Evolutionary conservation across 2,797 vertebrate genomes (phyloP).

Genomic region (Lerista edwardsae): DNA sequence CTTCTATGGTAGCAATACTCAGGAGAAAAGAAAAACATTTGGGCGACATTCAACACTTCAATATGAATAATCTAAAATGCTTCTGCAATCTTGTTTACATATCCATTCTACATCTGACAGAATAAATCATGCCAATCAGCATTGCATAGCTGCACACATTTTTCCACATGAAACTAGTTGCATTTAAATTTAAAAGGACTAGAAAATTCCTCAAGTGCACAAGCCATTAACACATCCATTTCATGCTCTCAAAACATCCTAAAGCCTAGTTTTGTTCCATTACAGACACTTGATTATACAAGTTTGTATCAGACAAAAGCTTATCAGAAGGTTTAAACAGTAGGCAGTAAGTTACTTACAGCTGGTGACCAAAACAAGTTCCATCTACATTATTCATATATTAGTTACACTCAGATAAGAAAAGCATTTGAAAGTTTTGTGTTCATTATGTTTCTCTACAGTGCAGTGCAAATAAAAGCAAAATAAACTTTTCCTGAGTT

Average conservation of each 20-base stretch:
- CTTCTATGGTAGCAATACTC: slow-evolving; percentile 63
- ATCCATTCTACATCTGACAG: slow-evolving; percentile 71
- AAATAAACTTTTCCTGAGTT: slow-evolving; percentile 77
- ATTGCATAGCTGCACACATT: slow-evolving; percentile 62
- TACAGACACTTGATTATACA: slow-evolving; percentile 64
- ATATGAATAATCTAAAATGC: slow-evolving; percentile 60
- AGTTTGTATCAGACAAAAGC: slow-evolving; percentile 66
- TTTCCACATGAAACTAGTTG: slow-evolving; percentile 65
- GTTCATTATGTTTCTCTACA: slow-evolving; percentile 56
- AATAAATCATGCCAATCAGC: slow-evolving; percentile 73
- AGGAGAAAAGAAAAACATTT: slow-evolving; percentile 54
- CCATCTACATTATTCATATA: slow-evolving; percentile 62
- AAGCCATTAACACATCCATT: slow-evolving; percentile 71
- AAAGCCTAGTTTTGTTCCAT: slow-evolving; percentile 65
- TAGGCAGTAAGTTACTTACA: slow-evolving; percentile 73
- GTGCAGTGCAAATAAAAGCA: slow-evolving; percentile 77
- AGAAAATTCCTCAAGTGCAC: slow-evolving; percentile 69
- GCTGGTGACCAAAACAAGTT: slow-evolving; percentile 66
- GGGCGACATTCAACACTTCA: slow-evolving; percentile 66
- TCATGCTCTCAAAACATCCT: slow-evolving; percentile 78
- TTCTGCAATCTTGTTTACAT: slow-evolving; percentile 65
- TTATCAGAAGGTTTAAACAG: slow-evolving; percentile 70
- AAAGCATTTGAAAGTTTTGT: slow-evolving; percentile 66
- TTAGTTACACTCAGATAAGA: slow-evolving; percentile 72
- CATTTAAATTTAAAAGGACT: slow-evolving; percentile 66